A percentile compares a stretch with the other conserved stretches of the same genome.
These are phyloP conservation scores for Lethrus apterus DNA, from an alignment of 1,140 invertebrate species.

Conservation along the genomic window DNA sequence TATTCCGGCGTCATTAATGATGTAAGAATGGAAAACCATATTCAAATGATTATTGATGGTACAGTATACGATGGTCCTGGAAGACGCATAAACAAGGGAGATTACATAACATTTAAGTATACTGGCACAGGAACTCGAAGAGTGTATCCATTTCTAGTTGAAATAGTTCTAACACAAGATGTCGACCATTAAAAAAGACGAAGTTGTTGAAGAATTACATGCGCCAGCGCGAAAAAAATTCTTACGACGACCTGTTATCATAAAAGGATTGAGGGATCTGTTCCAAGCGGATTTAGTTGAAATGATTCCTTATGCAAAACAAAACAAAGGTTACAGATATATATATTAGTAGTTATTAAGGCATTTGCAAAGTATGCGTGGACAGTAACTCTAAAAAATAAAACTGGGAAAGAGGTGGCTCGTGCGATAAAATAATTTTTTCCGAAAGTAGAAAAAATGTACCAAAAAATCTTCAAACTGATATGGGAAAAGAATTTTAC, in stretches of 20 bases:
- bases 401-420: slow-evolving; percentile 26
- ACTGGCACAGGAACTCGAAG: neutral
- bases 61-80: too few relatives aligned
- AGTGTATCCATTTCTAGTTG: too few relatives aligned
- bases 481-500: slow-evolving; percentile 16
- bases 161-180: too few relatives aligned
- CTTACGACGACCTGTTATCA: slow-evolving; percentile 31
- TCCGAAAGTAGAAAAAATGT: slow-evolving; percentile 1
- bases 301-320: slow-evolving; percentile 20
- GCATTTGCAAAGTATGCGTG: slow-evolving; percentile 35
- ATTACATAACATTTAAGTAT: too few relatives aligned
- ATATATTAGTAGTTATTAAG: slow-evolving; percentile 37
- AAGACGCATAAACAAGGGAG: too few relatives aligned
- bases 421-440: slow-evolving; percentile 18
- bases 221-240: slow-evolving; percentile 37
- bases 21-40: too few relatives aligned
- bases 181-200: slow-evolving; percentile 5
- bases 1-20: too few relatives aligned
- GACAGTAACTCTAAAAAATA: slow-evolving; percentile 31
- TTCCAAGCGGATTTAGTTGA: slow-evolving; percentile 29
- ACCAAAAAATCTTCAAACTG: slow-evolving; percentile 16
- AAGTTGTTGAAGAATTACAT: slow-evolving; percentile 38
- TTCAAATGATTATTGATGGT: too few relatives aligned
- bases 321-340: slow-evolving; percentile 31
- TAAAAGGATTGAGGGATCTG: slow-evolving; percentile 29